Evolutionary conservation across 2,113 vertebrate species (phyloP), one percentile per base, ranked within the genome.

Genomic region (Natator depressus): DNA sequence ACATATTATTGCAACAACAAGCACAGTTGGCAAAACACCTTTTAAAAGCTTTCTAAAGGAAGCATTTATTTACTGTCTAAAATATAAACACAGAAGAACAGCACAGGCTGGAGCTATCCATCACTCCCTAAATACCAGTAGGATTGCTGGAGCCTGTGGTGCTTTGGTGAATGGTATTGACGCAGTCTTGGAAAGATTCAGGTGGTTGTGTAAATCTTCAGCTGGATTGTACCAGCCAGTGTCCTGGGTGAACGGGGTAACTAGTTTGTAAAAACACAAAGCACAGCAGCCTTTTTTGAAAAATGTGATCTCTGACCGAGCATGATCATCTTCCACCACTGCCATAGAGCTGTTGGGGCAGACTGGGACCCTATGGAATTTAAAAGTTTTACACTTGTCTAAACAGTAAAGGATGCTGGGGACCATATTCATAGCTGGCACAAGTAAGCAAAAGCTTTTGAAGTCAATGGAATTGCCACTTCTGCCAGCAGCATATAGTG

Each of bases 161-260:
- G 4, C 72, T 10, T 95, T 84, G 59, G 84, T 93, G 92, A n/a
- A 2, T 13, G n/a, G 10, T 78, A 69, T 6, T 81, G 89, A 69
- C 82, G 93, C 31, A 17, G 78, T 72, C 17, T 55, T 75, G 72
- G 27, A 85, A 50, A 89, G 88, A 88, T 84, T 51, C 85, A 49
- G 51, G 1, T 80, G 95, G 84, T 92, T 94, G 93, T 94, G 91
- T 94, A 97, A 95, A 96, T 53, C 82, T 57, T 72, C 9, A 69
- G 59, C 59, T 90, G 72, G 87, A 91, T 89, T 1, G 17, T 27
- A 87, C 29, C 4, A 81, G 91, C 83, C 8, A 50, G 42, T 80
- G 54, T 76, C 81, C 35, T 31, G n/a, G 27, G 86, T 89, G 80
- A 86, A 47, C 85, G 12, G 24, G 13, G 42, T 47, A 47, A 27